These are phyloP conservation scores for Gasteruption jaculator DNA, from an alignment of 2,888 invertebrate genomes.

Conservation along the genomic window DNA sequence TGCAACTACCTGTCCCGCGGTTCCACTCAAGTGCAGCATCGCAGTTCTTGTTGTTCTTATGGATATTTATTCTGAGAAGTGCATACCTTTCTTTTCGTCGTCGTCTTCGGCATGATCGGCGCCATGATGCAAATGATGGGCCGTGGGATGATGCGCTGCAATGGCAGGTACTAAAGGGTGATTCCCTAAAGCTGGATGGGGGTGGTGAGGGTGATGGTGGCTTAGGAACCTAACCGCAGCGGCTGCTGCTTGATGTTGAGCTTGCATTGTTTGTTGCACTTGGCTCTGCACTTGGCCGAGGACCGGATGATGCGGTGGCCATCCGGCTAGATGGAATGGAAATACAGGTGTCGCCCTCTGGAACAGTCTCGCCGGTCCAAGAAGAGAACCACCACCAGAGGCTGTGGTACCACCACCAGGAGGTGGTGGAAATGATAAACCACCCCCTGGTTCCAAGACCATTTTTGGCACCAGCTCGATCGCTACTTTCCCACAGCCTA, in stretches of 20 bases:
- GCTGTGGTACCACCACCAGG: slow-evolving; percentile 44
- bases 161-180: slow-evolving; percentile 45
- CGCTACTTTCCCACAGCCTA: slow-evolving; percentile 14
- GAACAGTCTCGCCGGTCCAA: slow-evolving; percentile 43
- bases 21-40: too few species aligned
- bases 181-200: slow-evolving; percentile 42
- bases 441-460: slow-evolving; percentile 50
- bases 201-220: slow-evolving; percentile 48
- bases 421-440: slow-evolving; percentile 49
- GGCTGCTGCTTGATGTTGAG: slow-evolving; percentile 43
- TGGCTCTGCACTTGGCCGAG: slow-evolving; percentile 47
- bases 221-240: slow-evolving; percentile 43
- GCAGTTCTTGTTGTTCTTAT: too few species aligned
- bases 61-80: too few species aligned
- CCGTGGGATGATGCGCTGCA: slow-evolving; percentile 39
- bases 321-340: slow-evolving; percentile 48
- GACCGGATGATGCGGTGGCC: slow-evolving; percentile 48
- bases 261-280: slow-evolving; percentile 46
- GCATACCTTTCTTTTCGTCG: slow-evolving; percentile 48
- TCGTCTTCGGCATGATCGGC: slow-evolving; percentile 45
- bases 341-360: slow-evolving; percentile 48
- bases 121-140: slow-evolving; percentile 43
- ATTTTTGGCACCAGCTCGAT: slow-evolving; percentile 50
- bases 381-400: slow-evolving; percentile 38
- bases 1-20: too few species aligned